Evolutionary conservation across 1,140 invertebrate species (phyloP), one percentile per base, ranked within the genome.

Genomic region (Drosophila ogumai): DNA sequence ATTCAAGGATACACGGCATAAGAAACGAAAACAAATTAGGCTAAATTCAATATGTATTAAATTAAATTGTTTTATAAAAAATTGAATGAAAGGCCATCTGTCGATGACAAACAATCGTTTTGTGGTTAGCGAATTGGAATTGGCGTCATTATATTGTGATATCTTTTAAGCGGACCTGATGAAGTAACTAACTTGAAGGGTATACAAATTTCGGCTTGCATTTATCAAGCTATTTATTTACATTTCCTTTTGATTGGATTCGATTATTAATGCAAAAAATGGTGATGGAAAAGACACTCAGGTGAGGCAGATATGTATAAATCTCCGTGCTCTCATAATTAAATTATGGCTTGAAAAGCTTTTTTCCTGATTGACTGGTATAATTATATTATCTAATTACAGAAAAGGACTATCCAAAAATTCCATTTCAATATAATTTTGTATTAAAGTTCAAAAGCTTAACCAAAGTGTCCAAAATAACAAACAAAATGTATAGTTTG

Each of bases 31-130:
- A 68, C 61, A 50, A 79, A 68, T 79, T 64, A 64, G 46, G 38
- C 61, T 59, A 68, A 80, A 80, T 75, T 54, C 52, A 60, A 80
- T 54, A 69, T 75, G 59, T 64, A 46, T 80, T 64, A 69, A 55
- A 80, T 64, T 64, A 63, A 80, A 80, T 75, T 77, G 52, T 43
- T 58, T 58, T 41, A n/a, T 44, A 44, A 25, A 59, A 34, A 63
- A 59, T 22, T 17, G 3, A 56, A 71, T 44, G 38, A 56, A 34
- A 38, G 15, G 13, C 12, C 13, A 36, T 32, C n/a, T 28, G n/a
- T 5, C 28, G n/a, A 17, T 10, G 50, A n/a, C 13, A 15, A 3
- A 9, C 10, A 34, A 13, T 13, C 1, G 15, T 15, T 31, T 49
- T 49, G 15, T 3, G 49, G n/a, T 4, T 10, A 1, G 10, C 17